These are phyloP conservation scores for Chesias legatella DNA, from an alignment of 2,888 invertebrate genomes.

Conservation along the genomic window DNA sequence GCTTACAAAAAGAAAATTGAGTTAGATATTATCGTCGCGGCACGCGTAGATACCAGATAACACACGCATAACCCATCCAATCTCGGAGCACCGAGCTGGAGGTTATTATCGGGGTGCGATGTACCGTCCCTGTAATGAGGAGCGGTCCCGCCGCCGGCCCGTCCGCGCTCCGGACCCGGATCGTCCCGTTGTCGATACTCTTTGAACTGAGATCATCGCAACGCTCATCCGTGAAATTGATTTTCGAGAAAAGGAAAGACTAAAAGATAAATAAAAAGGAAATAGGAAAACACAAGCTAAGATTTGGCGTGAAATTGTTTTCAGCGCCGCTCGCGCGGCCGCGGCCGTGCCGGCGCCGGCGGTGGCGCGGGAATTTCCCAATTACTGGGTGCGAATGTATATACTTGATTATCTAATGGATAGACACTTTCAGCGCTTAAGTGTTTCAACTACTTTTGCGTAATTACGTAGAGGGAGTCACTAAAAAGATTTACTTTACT, in stretches of 20 bases:
- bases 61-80: slow-evolving; percentile 76
- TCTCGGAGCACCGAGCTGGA: slow-evolving; percentile 71
- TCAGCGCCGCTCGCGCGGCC: slow-evolving; percentile 67
- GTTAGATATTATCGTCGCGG: slow-evolving; percentile 60
- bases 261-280: slow-evolving; percentile 81
- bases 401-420: slow-evolving; percentile 66
- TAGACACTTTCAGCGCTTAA: slow-evolving; percentile 45
- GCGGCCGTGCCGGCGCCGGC: slow-evolving; percentile 49
- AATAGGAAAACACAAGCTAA: slow-evolving; percentile 81
- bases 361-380: slow-evolving; percentile 73
- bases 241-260: slow-evolving; percentile 78
- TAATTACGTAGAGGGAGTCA: slow-evolving; percentile 14
- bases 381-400: slow-evolving; percentile 76
- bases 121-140: slow-evolving; percentile 64
- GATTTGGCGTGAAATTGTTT: slow-evolving; percentile 82
- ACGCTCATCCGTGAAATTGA: slow-evolving; percentile 81
- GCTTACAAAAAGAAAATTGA: slow-evolving; percentile 65
- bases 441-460: slow-evolving; percentile 21
- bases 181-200: slow-evolving; percentile 32
- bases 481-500: no score
- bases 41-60: slow-evolving; percentile 71
- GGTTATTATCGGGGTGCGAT: slow-evolving; percentile 70
- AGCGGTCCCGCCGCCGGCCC: slow-evolving; percentile 35
- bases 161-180: slow-evolving; percentile 31
- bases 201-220: slow-evolving; percentile 77